These are phyloP conservation scores for Pollenia amentaria DNA, from an alignment of 2,888 invertebrate species.

Conservation along the genomic window DNA sequence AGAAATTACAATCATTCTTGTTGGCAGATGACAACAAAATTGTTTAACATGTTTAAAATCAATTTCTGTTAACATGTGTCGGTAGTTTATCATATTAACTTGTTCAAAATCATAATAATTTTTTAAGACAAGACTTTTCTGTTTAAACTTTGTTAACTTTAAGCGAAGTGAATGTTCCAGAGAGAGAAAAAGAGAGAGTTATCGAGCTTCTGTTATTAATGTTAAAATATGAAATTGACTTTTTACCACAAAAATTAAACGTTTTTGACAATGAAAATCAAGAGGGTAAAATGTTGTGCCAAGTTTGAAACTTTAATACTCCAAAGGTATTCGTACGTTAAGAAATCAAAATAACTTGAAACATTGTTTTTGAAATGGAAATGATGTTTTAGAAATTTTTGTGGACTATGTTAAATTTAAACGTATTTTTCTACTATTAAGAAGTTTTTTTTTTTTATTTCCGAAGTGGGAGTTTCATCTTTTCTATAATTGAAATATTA, in stretches of 20 bases:
- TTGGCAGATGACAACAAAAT: constrained; percentile 73
- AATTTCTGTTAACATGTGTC: constrained; percentile 71
- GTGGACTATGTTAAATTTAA: neutral
- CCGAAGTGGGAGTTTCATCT: too few species aligned
- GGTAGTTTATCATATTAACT: constrained; percentile 74
- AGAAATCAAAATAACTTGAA: neutral
- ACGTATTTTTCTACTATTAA: neutral
- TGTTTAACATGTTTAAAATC: constrained; percentile 71
- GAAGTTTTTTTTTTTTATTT: too few species aligned
- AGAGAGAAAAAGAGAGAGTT: constrained; percentile 50
- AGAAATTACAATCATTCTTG: constrained; percentile 59
- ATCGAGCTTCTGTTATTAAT: constrained; percentile 72
- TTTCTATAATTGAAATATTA: too few species aligned
- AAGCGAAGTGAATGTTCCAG: neutral
- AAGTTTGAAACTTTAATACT: neutral
- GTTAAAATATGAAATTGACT: constrained; percentile 66
- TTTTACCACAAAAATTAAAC: constrained; percentile 64
- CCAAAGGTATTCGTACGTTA: neutral
- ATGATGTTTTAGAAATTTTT: neutral
- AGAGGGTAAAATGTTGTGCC: neutral
- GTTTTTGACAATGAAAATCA: constrained; percentile 65
- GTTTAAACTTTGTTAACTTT: neutral
- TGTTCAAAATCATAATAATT: constrained; percentile 70
- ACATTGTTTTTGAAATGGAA: neutral
- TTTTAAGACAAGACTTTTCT: constrained; percentile 55